These are phyloP conservation scores for Timandra comae DNA, from an alignment of 2,888 invertebrate genomes.

Conservation along the genomic window DNA sequence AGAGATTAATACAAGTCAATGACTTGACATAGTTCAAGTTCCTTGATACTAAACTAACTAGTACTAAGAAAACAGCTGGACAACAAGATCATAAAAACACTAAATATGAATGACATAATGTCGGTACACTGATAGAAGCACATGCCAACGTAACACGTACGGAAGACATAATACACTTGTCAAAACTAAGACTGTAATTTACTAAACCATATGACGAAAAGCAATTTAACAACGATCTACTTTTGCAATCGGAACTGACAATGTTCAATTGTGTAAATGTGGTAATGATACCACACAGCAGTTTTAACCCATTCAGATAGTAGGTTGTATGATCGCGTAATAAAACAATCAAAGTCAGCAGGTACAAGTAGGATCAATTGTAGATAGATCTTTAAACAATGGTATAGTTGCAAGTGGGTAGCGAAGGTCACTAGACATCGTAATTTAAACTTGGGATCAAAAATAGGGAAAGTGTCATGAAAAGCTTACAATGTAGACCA, in stretches of 20 bases:
- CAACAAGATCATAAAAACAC: conserved; percentile 1
- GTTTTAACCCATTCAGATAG: conserved; percentile 34
- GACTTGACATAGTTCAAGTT: no score
- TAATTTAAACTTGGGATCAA: conserved; percentile 4
- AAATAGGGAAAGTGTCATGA: no score
- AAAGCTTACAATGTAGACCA: no score
- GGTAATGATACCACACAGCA: conserved; percentile 50
- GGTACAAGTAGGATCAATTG: conserved; percentile 24
- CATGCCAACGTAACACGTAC: conserved; percentile 20
- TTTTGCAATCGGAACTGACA: conserved; percentile 62
- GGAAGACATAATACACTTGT: conserved; percentile 32
- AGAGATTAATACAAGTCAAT: no score
- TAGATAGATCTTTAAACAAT: conserved; percentile 17
- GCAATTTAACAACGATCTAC: conserved; percentile 60
- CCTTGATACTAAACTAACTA: no score
- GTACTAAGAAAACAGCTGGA: not conserved
- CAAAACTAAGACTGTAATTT: conserved; percentile 43
- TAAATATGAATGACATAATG: conserved; percentile 3
- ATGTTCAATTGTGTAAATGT: conserved; percentile 62
- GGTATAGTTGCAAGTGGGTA: conserved; percentile 8
- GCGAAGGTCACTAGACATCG: conserved; percentile 11
- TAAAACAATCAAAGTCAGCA: conserved; percentile 29
- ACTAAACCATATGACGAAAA: conserved; percentile 61
- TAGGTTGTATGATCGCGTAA: conserved; percentile 28
- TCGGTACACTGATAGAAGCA: conserved; percentile 6